phyloP scores from a whole-genome alignment of 2,888 invertebrate species.

The Alcis repandata region DNA sequence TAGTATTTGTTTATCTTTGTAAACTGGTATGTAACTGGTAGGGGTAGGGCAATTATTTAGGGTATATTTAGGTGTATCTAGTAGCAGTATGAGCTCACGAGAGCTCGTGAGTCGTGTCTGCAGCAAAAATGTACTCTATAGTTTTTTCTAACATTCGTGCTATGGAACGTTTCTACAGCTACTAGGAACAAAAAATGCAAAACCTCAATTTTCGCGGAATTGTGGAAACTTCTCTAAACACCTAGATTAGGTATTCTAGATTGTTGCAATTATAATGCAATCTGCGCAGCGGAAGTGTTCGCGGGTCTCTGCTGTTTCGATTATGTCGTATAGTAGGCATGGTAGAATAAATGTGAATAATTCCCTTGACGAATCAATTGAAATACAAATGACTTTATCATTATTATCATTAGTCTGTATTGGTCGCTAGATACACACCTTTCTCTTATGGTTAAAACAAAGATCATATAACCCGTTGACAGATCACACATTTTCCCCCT shows the following conservation, averaged over 20 bases:
- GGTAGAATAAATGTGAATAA: neutral
- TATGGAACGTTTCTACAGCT: too few species aligned
- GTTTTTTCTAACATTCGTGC: conserved; percentile 8
- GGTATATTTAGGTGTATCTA: too few species aligned
- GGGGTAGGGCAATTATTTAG: too few species aligned
- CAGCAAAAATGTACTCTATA: too few species aligned
- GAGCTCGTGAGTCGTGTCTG: too few species aligned
- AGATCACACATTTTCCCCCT: too few species aligned
- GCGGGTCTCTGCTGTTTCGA: conserved; percentile 43
- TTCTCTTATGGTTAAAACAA: too few species aligned
- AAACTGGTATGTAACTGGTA: neutral
- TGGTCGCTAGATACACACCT: too few species aligned
- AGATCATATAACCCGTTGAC: too few species aligned
- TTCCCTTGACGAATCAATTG: neutral
- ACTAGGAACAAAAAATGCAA: too few species aligned
- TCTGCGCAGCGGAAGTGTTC: conserved; percentile 53
- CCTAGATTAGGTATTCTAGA: conserved; percentile 38
- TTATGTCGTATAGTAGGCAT: conserved; percentile 26
- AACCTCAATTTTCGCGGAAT: conserved; percentile 18
- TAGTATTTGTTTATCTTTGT: neutral
- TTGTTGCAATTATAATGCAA: conserved; percentile 55
- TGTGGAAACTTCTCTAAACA: conserved; percentile 43
- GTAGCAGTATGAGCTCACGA: too few species aligned
- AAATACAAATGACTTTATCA: too few species aligned
- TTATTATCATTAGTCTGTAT: neutral